Evolutionary conservation across 2,113 vertebrate genomes (phyloP).

Genomic region (Platichthys stellatus): DNA sequence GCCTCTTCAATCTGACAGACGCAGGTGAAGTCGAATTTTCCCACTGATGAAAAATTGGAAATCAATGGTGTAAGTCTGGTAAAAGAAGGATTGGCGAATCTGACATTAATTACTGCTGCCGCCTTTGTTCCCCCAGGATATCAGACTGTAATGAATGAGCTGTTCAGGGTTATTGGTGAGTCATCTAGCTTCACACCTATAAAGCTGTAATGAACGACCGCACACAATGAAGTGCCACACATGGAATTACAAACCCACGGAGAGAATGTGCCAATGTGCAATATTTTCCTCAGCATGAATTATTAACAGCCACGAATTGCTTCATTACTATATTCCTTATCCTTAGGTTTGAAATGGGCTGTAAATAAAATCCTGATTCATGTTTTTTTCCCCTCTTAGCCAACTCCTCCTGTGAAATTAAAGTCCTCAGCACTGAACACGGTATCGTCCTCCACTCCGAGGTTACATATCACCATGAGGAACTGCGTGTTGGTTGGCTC

Average conservation of each 20-base stretch:
- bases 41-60: constrained; percentile 2
- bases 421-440: constrained; percentile 92
- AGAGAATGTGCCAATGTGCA: background rate
- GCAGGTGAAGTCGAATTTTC: constrained; percentile 81
- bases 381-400: constrained; percentile 74
- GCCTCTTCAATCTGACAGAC: constrained; percentile 87
- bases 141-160: constrained; percentile 92
- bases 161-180: constrained; percentile 96
- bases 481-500: constrained; percentile 90
- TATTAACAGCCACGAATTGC: background rate
- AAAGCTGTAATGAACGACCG: constrained; percentile 11
- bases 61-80: background rate
- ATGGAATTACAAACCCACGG: too few species aligned
- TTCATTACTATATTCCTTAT: background rate
- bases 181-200: constrained; percentile 29
- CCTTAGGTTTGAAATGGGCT: background rate
- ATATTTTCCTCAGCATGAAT: background rate
- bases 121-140: constrained; percentile 83
- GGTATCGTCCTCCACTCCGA: constrained; percentile 92
- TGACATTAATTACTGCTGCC: constrained; percentile 16
- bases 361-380: constrained; percentile 2
- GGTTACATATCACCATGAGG: constrained; percentile 89
- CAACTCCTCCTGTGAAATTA: constrained; percentile 89
- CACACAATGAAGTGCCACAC: background rate
- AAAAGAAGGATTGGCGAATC: background rate